A percentile compares a stretch with the other conserved stretches of the same genome.
Evolutionary conservation across 2,113 vertebrate species (phyloP).

Genomic region (Rhynchopsitta pachyrhyncha): DNA sequence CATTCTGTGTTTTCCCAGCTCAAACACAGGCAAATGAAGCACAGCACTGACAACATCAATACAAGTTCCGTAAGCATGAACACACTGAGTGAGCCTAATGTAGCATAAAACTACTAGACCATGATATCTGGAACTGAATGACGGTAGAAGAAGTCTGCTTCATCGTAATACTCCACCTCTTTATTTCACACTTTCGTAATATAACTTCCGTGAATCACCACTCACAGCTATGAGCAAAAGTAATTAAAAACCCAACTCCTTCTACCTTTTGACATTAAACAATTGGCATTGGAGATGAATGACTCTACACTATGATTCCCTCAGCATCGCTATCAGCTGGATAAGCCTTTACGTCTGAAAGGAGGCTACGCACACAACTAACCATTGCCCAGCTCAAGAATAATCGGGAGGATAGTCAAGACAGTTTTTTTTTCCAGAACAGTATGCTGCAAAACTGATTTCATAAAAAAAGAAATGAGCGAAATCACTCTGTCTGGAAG

Average conservation of each 20-base stretch:
- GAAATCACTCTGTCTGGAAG: background rate
- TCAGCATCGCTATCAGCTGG: background rate
- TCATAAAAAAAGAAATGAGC: background rate
- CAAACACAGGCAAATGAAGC: background rate
- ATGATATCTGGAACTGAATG: background rate
- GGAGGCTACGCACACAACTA: background rate
- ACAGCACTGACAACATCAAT: background rate
- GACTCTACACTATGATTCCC: background rate
- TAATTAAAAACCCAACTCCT: background rate
- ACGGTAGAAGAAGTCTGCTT: background rate
- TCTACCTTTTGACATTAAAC: background rate
- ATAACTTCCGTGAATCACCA: background rate
- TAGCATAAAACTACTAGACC: background rate
- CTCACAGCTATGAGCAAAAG: background rate
- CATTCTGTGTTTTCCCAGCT: background rate
- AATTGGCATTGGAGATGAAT: background rate
- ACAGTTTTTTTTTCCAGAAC: background rate
- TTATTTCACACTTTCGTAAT: background rate
- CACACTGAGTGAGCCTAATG: background rate
- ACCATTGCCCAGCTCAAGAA: background rate
- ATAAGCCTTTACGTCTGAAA: background rate
- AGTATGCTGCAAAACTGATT: background rate
- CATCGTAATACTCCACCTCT: background rate
- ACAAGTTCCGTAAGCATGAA: background rate
- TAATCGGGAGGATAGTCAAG: too few relatives aligned